A percentile compares a stretch with the other conserved stretches of the same genome.
Conservation (phyloP, 2,113 vertebrate species). For the Hipposideros armiger region DNA sequence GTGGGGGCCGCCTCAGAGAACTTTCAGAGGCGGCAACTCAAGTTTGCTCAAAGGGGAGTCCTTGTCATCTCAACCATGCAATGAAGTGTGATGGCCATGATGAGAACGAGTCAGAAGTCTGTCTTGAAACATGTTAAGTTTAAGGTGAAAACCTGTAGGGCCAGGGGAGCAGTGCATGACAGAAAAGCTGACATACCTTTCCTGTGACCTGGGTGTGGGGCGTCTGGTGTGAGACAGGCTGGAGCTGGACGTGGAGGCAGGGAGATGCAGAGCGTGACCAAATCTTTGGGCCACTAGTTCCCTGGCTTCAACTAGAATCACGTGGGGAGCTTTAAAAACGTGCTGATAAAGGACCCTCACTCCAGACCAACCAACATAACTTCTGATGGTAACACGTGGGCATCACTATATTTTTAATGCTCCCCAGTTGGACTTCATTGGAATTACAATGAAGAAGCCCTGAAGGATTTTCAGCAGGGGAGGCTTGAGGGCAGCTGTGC, state of each 20-base stretch:
- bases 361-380: not conserved
- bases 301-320: not conserved
- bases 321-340: not conserved
- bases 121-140: not conserved
- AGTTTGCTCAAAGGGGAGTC: not conserved
- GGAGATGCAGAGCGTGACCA: too few species aligned
- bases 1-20: not conserved
- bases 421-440: not conserved
- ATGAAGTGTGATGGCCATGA: too few species aligned
- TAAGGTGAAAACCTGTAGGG: too few species aligned
- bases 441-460: not conserved
- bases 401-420: not conserved
- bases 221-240: not conserved
- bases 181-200: not conserved
- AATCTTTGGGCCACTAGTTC: not conserved
- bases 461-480: not conserved
- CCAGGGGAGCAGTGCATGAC: fast-evolving
- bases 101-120: not conserved
- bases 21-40: not conserved
- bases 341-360: too few species aligned
- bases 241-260: not conserved
- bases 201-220: fast-evolving
- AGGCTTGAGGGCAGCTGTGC: not conserved
- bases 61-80: not conserved
- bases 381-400: fast-evolving